A percentile compares a stretch with the other conserved stretches of the same genome.
Evolutionary conservation across 2,888 invertebrate genomes (phyloP).

Genomic region (Osmoderma eremita): DNA sequence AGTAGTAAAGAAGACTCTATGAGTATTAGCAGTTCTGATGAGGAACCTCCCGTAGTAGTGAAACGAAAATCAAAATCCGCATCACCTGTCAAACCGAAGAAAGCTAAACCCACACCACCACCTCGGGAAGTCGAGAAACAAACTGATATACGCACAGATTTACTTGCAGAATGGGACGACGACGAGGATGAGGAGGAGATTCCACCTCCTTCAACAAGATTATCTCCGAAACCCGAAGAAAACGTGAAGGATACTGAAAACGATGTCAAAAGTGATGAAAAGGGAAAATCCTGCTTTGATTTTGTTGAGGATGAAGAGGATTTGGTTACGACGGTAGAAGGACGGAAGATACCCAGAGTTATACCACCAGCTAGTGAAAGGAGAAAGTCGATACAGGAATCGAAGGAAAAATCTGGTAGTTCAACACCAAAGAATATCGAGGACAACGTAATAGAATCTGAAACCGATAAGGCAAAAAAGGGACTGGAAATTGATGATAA

Average conservation of each 20-base stretch:
- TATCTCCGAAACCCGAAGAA: constrained; percentile 58
- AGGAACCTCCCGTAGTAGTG: constrained; percentile 51
- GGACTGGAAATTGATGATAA: constrained; percentile 21
- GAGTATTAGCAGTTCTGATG: constrained; percentile 44
- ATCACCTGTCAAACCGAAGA: constrained; percentile 27
- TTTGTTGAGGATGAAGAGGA: constrained; percentile 80
- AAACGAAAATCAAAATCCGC: constrained; percentile 52
- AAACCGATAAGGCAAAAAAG: constrained; percentile 36
- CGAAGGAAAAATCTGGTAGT: constrained; percentile 52
- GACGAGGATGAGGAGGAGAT: constrained; percentile 60
- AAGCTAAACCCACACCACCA: constrained; percentile 4
- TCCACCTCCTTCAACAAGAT: not conserved
- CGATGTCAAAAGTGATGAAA: constrained; percentile 49
- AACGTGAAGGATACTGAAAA: constrained; percentile 42
- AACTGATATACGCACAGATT: constrained; percentile 72
- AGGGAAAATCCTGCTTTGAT: constrained; percentile 76
- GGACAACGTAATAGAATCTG: constrained; percentile 36
- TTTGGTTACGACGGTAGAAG: constrained; percentile 63
- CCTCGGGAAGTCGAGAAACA: constrained; percentile 37
- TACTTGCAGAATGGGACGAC: constrained; percentile 84
- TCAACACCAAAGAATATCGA: constrained; percentile 35
- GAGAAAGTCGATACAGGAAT: constrained; percentile 60
- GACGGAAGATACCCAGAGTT: constrained; percentile 75
- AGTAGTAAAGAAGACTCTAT: constrained; percentile 34
- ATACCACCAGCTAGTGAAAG: constrained; percentile 59